Evolutionary conservation across 1,140 invertebrate species (phyloP).

Genomic region (Platorchestia sp.): DNA sequence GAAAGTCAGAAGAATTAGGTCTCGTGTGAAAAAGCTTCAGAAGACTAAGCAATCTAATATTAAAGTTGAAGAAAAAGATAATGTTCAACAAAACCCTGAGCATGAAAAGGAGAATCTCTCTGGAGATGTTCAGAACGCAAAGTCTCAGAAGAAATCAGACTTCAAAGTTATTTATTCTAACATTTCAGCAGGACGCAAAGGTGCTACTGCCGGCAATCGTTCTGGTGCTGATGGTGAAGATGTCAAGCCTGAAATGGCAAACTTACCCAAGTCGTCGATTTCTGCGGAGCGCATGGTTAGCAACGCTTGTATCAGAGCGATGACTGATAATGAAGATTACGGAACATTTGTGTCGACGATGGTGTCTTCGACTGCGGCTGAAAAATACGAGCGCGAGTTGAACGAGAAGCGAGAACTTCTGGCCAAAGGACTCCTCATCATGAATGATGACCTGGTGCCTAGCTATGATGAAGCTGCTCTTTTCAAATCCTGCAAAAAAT

Average conservation of each 20-base stretch:
- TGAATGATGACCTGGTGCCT: neutral
- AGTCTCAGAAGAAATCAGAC: neutral
- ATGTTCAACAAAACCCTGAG: neutral
- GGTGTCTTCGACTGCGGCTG: conserved; percentile 18
- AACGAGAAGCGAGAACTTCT: conserved; percentile 17
- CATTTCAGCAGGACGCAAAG: neutral
- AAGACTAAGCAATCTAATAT: neutral
- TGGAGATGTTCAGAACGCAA: neutral
- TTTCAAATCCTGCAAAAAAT: neutral
- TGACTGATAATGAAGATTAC: neutral
- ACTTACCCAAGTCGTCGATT: neutral
- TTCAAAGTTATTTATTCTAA: neutral
- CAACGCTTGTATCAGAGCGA: neutral
- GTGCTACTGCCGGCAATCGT: neutral
- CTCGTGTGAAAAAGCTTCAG: conserved; percentile 24
- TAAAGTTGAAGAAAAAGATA: conserved; percentile 23
- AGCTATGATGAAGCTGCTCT: neutral
- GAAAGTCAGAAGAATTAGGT: conserved; percentile 3
- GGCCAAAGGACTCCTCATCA: conserved; percentile 15
- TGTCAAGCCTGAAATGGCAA: neutral
- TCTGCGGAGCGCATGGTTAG: neutral
- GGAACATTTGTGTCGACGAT: conserved; percentile 7
- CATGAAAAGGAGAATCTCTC: neutral
- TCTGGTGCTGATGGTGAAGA: neutral
- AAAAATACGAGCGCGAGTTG: conserved; percentile 24